Evolutionary conservation across 2,888 invertebrate species (phyloP).

Genomic region (Pterobdella sp.): DNA sequence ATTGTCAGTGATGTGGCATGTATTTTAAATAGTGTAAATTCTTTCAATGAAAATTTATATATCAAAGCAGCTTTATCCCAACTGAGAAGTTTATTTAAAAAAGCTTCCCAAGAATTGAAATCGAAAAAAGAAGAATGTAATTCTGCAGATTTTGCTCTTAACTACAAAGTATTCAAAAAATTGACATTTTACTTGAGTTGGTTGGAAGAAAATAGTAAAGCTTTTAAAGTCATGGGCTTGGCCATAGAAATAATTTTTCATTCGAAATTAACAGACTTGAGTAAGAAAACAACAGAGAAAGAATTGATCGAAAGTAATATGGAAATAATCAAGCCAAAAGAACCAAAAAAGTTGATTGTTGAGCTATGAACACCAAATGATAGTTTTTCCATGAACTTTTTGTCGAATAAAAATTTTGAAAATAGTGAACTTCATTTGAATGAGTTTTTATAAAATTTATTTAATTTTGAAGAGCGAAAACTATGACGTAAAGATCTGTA

Average conservation of each 20-base stretch:
- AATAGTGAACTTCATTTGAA: not conserved
- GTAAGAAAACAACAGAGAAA: not conserved
- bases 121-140: not conserved
- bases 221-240: not conserved
- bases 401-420: not conserved
- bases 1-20: conserved; percentile 15
- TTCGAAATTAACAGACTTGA: not conserved
- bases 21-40: conserved; percentile 5
- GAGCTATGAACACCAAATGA: no score
- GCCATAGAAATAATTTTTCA: not conserved
- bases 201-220: not conserved
- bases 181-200: conserved; percentile 26
- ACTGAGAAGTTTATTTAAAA: not conserved
- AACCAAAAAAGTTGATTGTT: not conserved
- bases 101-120: not conserved
- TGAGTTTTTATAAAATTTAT: not conserved
- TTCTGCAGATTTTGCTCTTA: not conserved
- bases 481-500: not conserved
- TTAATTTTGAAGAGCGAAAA: not conserved
- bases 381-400: not conserved
- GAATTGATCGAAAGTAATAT: not conserved
- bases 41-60: not conserved
- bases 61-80: conserved; percentile 19
- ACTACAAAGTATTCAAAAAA: conserved; percentile 13
- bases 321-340: not conserved